Evolutionary conservation across 2,797 vertebrate genomes (phyloP), one percentile per base, ranked within the genome.

Genomic region (Anas acuta): DNA sequence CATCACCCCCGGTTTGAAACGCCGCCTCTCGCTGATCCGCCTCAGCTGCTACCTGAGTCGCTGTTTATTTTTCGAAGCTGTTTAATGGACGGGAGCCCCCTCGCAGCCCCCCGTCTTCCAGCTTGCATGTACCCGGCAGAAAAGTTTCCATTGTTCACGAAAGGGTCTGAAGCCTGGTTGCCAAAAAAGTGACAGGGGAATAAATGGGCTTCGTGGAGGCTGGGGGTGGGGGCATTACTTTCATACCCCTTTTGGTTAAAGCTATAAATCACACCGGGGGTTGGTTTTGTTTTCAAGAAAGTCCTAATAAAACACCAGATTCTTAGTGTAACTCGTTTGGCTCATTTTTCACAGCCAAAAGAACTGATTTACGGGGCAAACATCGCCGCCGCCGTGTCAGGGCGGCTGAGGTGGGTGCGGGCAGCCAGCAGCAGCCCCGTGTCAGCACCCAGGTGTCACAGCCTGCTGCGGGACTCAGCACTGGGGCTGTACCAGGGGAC

Each of bases 221-320:
- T 95, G 60, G 82, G 91, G 91, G 87, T 90, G 84, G 25, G 95
- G 91, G 91, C 93, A 94, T 92, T 94, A 89, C 94, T 95, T 93
- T 90, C 91, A 82, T 93, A 92, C 89, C 82, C 91, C 91, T 95
- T 96, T 96, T 95, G 95, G 89, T 94, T 97, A 79, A 78, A 95
- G 95, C 96, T 95, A 93, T 97, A 97, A 97, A 98, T 97, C 93
- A 97, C 91, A 89, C 96, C 73, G 87, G 95, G 96, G 88, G 90
- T 92, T 97, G 95, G 97, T 96, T 97, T 94, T 97, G 95, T 96
- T 96, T 94, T 97, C 93, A 95, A 92, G 78, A 96, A 96, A 95
- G 95, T 94, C 91, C 89, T 97, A 97, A 97, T 96, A 97, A 97
- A 96, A 95, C 79, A 89, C 85, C 72, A 94, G 94, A 95, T 96